Base-by-base conservation (phyloP, 2,888 invertebrate genomes). In the Teleiodes luculella region DNA sequence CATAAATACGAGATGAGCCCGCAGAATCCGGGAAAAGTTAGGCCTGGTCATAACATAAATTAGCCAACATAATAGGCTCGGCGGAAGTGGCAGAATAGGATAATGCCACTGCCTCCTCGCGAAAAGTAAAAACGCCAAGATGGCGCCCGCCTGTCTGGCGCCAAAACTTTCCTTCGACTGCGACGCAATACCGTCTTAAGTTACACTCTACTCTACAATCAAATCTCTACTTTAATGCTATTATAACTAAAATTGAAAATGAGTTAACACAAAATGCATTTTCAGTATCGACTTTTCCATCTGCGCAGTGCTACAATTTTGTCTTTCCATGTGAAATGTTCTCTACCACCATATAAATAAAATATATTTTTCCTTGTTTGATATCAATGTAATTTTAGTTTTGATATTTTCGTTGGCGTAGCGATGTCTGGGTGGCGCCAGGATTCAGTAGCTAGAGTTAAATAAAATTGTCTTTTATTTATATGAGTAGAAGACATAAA, bases 71-170 rank as follows among this genome's bases (percentile, higher is more conserved):
- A 84, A 85, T 78, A 79, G 75, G 66, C 64, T 63, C 66, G 73
- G 72, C 81, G 84, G 86, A 84, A 86, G 78, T 70, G 72, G 76
- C 74, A 69, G 72, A 68, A 72, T 65, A 68, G 69, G 66, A 67
- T 60, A 73, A 74, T 74, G 76, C 68, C 74, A 66, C 70, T 67
- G 79, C 79, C 76, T 69, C 78, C 76, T 69, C 69, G 64, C 60
- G 58, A 60, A 72, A 72, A 74, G 68, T 67, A 74, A 71, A 71
- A 73, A 72, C 65, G 76, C 61, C 76, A 82, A 78, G 48, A 79
- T 80, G 85, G 83, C 85, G 83, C 62, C 84, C 65, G 76, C 57
- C 82, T 51, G 80, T 74, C 78, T 80, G 85, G 79, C 85, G 85
- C 84, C 85, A 72, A 75, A 68, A 68, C 63, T 68, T 75, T 72